Conservation (phyloP, 2,113 vertebrate genomes). For the Aegithalos caudatus region DNA sequence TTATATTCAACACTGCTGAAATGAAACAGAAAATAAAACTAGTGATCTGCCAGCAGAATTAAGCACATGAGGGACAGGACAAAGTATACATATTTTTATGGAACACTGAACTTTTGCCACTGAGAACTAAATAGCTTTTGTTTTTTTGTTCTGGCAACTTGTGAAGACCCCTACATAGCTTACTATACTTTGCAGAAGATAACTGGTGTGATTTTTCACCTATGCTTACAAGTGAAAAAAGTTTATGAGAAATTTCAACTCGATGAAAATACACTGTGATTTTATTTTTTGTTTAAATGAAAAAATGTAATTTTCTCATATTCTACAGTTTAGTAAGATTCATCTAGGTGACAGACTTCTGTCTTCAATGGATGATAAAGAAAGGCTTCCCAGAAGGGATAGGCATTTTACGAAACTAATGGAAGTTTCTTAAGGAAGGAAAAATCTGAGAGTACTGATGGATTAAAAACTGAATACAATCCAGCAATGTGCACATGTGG, state of each 20-base stretch:
- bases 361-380: neutral
- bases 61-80: neutral
- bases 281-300: neutral
- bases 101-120: neutral
- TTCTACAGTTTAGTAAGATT: neutral
- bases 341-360: neutral
- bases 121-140: neutral
- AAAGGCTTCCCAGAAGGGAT: neutral
- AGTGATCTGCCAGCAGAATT: neutral
- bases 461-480: neutral
- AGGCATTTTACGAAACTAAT: neutral
- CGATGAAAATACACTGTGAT: neutral
- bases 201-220: neutral
- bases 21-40: neutral
- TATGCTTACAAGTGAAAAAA: neutral
- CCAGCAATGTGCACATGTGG: fast-evolving
- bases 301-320: neutral
- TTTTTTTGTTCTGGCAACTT: neutral
- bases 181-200: neutral
- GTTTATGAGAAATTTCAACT: neutral
- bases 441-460: neutral
- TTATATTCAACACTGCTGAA: neutral
- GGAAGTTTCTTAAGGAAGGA: neutral
- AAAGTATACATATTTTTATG: neutral
- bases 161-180: neutral